Conservation (phyloP, 2,113 vertebrate genomes). For the Rhea americana region DNA sequence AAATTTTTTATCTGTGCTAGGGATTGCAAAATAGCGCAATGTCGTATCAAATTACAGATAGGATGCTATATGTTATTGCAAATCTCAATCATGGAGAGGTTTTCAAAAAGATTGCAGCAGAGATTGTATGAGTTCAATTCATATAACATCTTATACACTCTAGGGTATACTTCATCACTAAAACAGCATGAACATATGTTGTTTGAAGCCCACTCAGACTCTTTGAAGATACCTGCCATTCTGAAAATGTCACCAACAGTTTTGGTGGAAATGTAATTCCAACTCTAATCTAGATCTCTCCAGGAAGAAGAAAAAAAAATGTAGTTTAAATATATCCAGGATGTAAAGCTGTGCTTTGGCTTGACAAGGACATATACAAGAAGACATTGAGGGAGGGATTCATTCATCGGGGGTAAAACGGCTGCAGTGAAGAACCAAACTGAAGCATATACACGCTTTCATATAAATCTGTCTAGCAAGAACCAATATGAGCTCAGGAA, state of each 20-base stretch:
- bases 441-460: background rate
- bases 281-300: background rate
- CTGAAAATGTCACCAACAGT: background rate
- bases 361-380: background rate
- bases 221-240: background rate
- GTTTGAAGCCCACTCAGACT: background rate
- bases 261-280: background rate
- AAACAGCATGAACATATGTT: background rate
- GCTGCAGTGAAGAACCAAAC: background rate
- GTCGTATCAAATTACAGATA: background rate
- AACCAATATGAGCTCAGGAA: background rate
- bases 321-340: background rate
- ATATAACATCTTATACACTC: background rate
- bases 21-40: background rate
- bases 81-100: background rate
- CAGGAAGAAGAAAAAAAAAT: background rate
- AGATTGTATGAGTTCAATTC: background rate
- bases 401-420: background rate
- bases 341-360: background rate
- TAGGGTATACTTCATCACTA: background rate
- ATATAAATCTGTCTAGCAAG: background rate
- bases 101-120: background rate
- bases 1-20: background rate
- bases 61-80: background rate
- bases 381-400: background rate